Evolutionary conservation across 2,797 vertebrate genomes (phyloP), one percentile per base, ranked within the genome.

Genomic region (Neostethus bicornis): DNA sequence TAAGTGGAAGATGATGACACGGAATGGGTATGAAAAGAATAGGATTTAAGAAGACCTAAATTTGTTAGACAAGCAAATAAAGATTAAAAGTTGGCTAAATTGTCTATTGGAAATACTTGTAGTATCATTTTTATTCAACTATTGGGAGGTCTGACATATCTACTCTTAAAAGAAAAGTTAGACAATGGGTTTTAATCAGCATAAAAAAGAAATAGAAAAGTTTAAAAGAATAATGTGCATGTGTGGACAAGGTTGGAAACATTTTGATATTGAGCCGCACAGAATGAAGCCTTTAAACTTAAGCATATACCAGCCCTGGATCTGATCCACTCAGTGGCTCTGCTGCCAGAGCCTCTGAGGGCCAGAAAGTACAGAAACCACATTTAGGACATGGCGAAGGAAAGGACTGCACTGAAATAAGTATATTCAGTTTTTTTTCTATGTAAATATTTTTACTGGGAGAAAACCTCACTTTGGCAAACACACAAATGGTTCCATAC

Each of bases 381-480:
- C 85, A 85, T 76, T 84, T 71, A 84, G 75, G 77, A 79, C 86
- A 86, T 55, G 75, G 66, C 62, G 73, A 79, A 84, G 79, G 72
- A 82, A 79, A 85, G 66, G 75, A 84, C 56, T 71, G 75, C 76
- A 64, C 67, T 87, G 87, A 89, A 88, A 89, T 87, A 88, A 90
- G 90, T 89, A 86, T 83, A 83, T 79, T 85, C 64, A 71, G 66
- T 70, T 68, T 70, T 70, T 82, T 87, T 85, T 85, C 71, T 61
- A 71, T 85, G 76, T 85, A 89, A 91, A 91, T 91, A 90, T 92
- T 92, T 91, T 91, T 83, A 80, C 79, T 90, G 73, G 78, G 86
- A 73, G 72, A 77, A 89, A 90, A 87, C 88, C 87, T 89, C 78
- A 78, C 63, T 81, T 86, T 89, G 90, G 87, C 88, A 84, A 84